These are phyloP conservation scores for Apamea crenata DNA, from an alignment of 2,888 invertebrate species.

Conservation along the genomic window DNA sequence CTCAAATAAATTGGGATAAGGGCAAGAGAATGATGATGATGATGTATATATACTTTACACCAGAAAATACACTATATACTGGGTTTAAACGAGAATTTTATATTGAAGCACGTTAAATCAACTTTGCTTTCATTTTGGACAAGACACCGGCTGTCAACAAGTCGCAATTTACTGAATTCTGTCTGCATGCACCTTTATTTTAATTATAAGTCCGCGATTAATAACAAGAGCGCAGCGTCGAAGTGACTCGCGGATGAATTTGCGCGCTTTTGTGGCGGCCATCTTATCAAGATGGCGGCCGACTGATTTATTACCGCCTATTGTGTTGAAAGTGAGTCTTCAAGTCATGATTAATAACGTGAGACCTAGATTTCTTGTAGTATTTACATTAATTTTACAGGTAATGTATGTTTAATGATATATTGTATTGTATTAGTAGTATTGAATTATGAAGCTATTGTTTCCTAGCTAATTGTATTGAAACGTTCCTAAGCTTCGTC, in stretches of 20 bases:
- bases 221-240: conserved; percentile 37
- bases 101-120: not conserved
- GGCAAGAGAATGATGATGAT: no score
- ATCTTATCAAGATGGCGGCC: conserved; percentile 56
- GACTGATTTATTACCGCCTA: conserved; percentile 31
- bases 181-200: conserved; percentile 37
- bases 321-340: conserved; percentile 17
- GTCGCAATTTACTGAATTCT: not conserved
- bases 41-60: no score
- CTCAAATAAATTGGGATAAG: no score
- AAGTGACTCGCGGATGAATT: conserved; percentile 39
- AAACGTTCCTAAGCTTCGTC: not conserved
- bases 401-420: not conserved
- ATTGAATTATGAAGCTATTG: conserved; percentile 20
- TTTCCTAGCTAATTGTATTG: not conserved
- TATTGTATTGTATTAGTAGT: not conserved
- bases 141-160: not conserved
- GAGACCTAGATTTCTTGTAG: conserved; percentile 1
- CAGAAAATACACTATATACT: no score
- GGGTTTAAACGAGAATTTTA: no score
- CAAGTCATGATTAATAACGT: conserved; percentile 7
- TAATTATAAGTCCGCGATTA: conserved; percentile 53
- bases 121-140: no score
- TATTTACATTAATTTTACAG: not conserved
- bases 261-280: conserved; percentile 44